Conservation (phyloP, 2,888 invertebrate species). For the Cataglyphis livida region DNA sequence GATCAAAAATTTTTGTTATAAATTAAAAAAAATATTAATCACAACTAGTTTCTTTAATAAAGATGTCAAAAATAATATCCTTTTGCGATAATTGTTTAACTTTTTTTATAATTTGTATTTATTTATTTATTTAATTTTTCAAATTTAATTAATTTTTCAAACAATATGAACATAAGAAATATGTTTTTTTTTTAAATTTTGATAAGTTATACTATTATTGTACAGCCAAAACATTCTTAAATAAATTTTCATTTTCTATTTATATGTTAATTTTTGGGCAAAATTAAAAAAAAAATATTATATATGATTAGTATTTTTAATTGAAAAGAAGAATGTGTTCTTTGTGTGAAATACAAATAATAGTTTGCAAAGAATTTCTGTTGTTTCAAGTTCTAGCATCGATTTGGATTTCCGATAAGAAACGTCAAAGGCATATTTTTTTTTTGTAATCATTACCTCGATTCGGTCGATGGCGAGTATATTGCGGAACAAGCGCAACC, state of each 20-base stretch:
- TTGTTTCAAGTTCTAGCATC: background rate
- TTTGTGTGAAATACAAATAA: background rate
- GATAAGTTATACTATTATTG: too few species aligned
- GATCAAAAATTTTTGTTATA: too few species aligned
- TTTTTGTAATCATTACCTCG: constrained; percentile 58
- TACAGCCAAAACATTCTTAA: too few species aligned
- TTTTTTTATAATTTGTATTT: too few species aligned
- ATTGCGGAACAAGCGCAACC: constrained; percentile 46
- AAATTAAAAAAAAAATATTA: background rate
- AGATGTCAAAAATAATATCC: too few species aligned
- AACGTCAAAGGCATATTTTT: constrained; percentile 44
- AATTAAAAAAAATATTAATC: too few species aligned
- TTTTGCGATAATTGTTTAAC: too few species aligned
- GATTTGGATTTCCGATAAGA: constrained; percentile 24
- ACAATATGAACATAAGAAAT: too few species aligned
- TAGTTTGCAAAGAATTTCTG: background rate
- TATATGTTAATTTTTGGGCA: background rate
- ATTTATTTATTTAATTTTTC: too few species aligned
- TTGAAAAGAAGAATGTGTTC: background rate
- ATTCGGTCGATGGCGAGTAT: constrained; percentile 50
- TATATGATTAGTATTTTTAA: background rate
- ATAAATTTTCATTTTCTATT: background rate
- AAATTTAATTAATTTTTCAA: too few species aligned
- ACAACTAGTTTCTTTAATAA: too few species aligned
- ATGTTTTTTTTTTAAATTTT: too few species aligned